phyloP scores from a whole-genome alignment of 2,113 vertebrate genomes.

The human region GRCh38 chr12:982001-982500 shows the following conservation, averaged over 20 bases:
- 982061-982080: not conserved
- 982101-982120: not conserved
- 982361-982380: not conserved
- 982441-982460: conserved; percentile 5
- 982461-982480: not conserved
- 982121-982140: not conserved
- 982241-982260: not conserved
- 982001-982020: not conserved
- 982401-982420: not conserved
- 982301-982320: not conserved
- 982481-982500: not conserved
- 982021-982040: not conserved
- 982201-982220: not conserved
- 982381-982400: not conserved
- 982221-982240: not conserved
- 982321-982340: not conserved
- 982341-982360: not conserved
- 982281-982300: not conserved
- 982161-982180: not conserved
- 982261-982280: not conserved
- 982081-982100: not conserved
- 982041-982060: not conserved
- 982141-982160: not conserved
- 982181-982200: not conserved
- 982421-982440: not conserved